Conservation (phyloP, 1,140 invertebrate genomes). For the Orchesella cincta region DNA sequence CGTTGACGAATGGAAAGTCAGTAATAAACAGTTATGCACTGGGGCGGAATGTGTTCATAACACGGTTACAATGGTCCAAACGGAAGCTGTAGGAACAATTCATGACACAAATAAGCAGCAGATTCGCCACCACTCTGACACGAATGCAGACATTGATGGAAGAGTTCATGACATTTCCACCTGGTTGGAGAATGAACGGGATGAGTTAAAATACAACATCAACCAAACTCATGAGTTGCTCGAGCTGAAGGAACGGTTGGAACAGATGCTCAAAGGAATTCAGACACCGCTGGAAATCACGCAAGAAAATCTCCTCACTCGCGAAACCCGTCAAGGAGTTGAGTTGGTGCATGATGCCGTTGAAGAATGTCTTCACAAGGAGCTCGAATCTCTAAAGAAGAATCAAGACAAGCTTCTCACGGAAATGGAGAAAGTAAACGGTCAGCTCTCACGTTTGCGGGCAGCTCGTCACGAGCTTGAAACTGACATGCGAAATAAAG, state of each 20-base stretch:
- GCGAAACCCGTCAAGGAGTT: slow-evolving; percentile 39
- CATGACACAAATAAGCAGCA: slow-evolving; percentile 40
- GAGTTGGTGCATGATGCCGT: slow-evolving; percentile 44
- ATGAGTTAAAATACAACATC: slow-evolving; percentile 43
- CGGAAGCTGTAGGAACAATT: slow-evolving; percentile 35
- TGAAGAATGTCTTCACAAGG: slow-evolving; percentile 42
- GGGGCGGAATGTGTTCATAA: slow-evolving; percentile 48
- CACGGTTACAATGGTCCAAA: slow-evolving; percentile 35
- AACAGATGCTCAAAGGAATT: slow-evolving; percentile 42
- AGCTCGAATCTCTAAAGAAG: slow-evolving; percentile 32
- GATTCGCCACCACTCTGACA: slow-evolving; percentile 40
- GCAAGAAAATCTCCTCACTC: slow-evolving; percentile 41
- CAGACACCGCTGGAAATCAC: slow-evolving; percentile 42
- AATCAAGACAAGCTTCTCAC: slow-evolving; percentile 39
- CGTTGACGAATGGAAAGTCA: slow-evolving; percentile 43
- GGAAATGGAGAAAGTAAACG: slow-evolving; percentile 39
- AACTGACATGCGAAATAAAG: slow-evolving; percentile 45
- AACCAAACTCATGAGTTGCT: slow-evolving; percentile 38
- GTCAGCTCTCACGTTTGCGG: slow-evolving; percentile 36
- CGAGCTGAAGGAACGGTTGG: slow-evolving; percentile 44
- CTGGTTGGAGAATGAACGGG: slow-evolving; percentile 34
- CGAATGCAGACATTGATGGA: slow-evolving; percentile 40
- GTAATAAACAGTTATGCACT: slow-evolving; percentile 42
- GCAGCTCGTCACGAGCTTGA: slow-evolving; percentile 46
- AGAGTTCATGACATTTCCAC: slow-evolving; percentile 31